Evolutionary conservation across 2,113 vertebrate genomes (phyloP).

Genomic region (Ciconia stormi): DNA sequence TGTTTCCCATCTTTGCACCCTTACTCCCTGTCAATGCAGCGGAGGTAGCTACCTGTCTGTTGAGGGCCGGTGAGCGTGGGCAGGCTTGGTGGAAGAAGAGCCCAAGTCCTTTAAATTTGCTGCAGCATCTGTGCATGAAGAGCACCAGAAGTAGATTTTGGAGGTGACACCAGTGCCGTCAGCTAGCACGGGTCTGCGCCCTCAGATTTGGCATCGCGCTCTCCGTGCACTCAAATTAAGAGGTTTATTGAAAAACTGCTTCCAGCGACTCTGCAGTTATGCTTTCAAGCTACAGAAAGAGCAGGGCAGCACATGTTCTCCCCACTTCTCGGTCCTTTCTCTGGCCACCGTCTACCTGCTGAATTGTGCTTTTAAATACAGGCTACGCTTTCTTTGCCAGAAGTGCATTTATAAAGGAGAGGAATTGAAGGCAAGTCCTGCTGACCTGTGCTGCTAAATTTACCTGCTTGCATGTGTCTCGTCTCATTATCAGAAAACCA

Average conservation of each 20-base stretch:
- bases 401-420: not conserved
- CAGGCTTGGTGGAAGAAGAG: not conserved
- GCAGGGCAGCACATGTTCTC: not conserved
- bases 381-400: not conserved
- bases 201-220: not conserved
- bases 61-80: not conserved
- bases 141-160: not conserved
- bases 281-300: not conserved
- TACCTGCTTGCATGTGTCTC: not conserved
- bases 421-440: not conserved
- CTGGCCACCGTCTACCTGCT: not conserved
- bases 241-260: no score
- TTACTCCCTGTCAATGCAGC: not conserved
- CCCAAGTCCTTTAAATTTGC: not conserved
- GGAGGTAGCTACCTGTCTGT: not conserved
- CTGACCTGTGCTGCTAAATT: not conserved
- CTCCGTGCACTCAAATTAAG: not conserved
- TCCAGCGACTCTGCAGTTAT: accelerated
- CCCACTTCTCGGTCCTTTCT: not conserved
- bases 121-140: not conserved
- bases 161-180: not conserved
- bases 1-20: not conserved
- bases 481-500: not conserved
- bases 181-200: not conserved
- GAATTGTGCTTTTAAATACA: not conserved